A percentile compares a stretch with the other conserved stretches of the same genome.
These are phyloP conservation scores for Phaedon cochleariae DNA, from an alignment of 2,888 invertebrate species.

Conservation along the genomic window DNA sequence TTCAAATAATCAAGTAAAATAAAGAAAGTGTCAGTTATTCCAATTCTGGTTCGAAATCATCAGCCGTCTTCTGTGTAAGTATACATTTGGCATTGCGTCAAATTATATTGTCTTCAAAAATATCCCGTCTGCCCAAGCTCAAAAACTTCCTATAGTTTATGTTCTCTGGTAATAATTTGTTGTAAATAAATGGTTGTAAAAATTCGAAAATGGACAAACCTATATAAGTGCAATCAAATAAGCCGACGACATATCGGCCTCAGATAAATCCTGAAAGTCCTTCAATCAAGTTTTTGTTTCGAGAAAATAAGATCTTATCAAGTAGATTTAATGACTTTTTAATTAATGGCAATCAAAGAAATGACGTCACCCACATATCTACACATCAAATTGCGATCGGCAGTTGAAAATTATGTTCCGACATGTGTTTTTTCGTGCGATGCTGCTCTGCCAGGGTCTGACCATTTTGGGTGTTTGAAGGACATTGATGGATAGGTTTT, in stretches of 20 bases:
- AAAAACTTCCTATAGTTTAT: too few relatives aligned
- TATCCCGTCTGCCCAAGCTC: too few relatives aligned
- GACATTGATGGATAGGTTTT: constrained; percentile 16
- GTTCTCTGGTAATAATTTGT: not conserved
- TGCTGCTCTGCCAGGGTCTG: constrained; percentile 38
- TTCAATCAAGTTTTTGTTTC: constrained; percentile 2
- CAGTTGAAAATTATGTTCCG: constrained; percentile 1
- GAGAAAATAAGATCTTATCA: constrained; percentile 3
- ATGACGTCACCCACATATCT: constrained; percentile 24
- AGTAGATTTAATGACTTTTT: constrained; percentile 4
- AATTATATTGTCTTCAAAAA: too few relatives aligned
- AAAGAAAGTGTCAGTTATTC: too few relatives aligned
- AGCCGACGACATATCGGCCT: not conserved
- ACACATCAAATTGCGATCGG: constrained; percentile 6
- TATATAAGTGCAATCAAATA: not conserved
- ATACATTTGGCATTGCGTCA: too few relatives aligned
- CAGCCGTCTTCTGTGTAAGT: too few relatives aligned
- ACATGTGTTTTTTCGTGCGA: constrained; percentile 11
- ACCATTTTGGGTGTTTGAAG: constrained; percentile 41
- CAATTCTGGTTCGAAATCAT: too few relatives aligned
- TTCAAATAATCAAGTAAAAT: too few relatives aligned
- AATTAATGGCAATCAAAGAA: constrained; percentile 13
- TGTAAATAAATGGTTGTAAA: not conserved
- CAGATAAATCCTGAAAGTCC: not conserved
- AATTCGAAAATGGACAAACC: not conserved